Base-by-base conservation (phyloP, 2,113 vertebrate species). In the Planiliza haematocheilus region DNA sequence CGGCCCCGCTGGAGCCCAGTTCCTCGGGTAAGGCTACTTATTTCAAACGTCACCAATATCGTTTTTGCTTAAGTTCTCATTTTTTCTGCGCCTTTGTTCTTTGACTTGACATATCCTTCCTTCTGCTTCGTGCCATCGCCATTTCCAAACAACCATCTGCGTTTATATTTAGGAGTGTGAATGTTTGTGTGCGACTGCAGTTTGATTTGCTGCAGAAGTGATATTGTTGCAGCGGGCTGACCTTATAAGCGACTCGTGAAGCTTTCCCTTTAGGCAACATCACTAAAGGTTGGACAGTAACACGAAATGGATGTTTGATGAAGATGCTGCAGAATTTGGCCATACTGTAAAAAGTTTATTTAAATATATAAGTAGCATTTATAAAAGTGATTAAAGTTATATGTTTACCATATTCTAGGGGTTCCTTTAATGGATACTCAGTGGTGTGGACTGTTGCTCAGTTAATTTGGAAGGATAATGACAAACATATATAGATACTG, bases 1-100 rank as follows among this genome's bases (percentile, higher is more conserved):
- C 91, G 98, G 98, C 17, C 98, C 98, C 1, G 95, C 98, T 0
- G 97, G 98, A 88, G 98, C 97, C 69, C 98, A 99, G 77, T 99
- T 99, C 86, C 94, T 99, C 88, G 98, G 98, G 98, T 99, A 90
- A 96, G 97, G 93, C 65, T 8, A 4, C 24, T 14, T 5, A 24
- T 42, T 11, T 3, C 3, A 37, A 58, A 30, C n/a, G 0, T 57
- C 4, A n/a, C 4, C 7, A 2, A 49, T 4, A 7, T 24, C 48
- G 8, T 13, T 50, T 79, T 74, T 49, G 60, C 66, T 65, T 24
- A 65, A 41, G 10, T 18, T 48, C 41, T 67, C 82, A 51, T 41
- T 59, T 81, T 30, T 73, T 46, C 60, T 58, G 51, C 77, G 50
- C 45, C 65, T 63, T 14, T 58, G 62, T 77, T 86, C 48, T 30